Base-by-base conservation (phyloP, 2,113 vertebrate genomes). In the Athene cunicularia region DNA sequence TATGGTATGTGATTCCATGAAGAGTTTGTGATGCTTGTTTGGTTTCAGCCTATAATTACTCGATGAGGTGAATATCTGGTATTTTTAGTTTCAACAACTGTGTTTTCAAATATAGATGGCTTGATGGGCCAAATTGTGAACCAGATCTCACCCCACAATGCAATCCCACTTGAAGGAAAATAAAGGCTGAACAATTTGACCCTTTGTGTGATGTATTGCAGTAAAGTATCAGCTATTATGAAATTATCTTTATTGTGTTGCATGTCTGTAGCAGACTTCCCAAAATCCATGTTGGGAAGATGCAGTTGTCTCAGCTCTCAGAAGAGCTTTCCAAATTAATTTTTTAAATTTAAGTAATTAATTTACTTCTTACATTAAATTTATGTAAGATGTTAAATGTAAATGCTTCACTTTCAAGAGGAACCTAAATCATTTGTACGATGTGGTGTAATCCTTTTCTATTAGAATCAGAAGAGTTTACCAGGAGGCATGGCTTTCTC, bases 271-370 rank as follows among this genome's bases (percentile, higher is more conserved):
- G 16, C 24, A 85, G 80, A 33, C 39, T 50, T 85, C 58, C 30
- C 72, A 24, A 33, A 72, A 96, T 49, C 5, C 56, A 19, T 6
- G 26, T 82, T 90, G 56, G n/a, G 70, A 97, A 80, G 68, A 63
- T 93, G 71, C 9, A 6, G 56, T 88, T 94, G 66, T 85, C 53
- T 81, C 76, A 50, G 37, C 24, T 92, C 94, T 80, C 88, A 7
- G 50, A 95, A 96, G 94, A 86, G 68, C 93, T 86, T 96, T 93
- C 90, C 76, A 94, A 94, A 95, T 97, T 95, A 95, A 94, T 93
- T 95, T 96, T 97, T 95, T 18, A 96, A 96, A 71, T 76, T 60
- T 58, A 70, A 91, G 82, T 77, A 88, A 92, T 95, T 96, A 68
- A 90, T 96, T 93, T 90, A 41, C 86, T 83, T 92, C 85, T 30